These are phyloP conservation scores for Cryptocephalus moraei DNA, from an alignment of 2,888 invertebrate species.

Conservation along the genomic window DNA sequence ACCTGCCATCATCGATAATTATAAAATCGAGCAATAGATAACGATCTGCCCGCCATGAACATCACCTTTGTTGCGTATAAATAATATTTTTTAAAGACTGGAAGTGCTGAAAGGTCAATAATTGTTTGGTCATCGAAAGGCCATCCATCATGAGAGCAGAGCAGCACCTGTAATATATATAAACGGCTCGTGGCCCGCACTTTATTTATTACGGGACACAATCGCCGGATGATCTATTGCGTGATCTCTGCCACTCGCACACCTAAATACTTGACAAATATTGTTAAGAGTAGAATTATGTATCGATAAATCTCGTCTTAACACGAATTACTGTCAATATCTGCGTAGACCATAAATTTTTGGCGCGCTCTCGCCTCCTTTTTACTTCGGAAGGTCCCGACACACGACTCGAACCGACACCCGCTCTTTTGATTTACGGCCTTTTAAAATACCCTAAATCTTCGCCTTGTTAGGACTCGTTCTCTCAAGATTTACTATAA, in stretches of 20 bases:
- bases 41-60: not conserved
- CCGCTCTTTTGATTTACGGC: conserved; percentile 22
- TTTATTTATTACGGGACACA: conserved; percentile 31
- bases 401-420: conserved; percentile 7
- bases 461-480: not conserved
- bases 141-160: conserved; percentile 33
- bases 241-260: conserved; percentile 35
- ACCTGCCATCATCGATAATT: not conserved
- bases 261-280: conserved; percentile 36
- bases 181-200: conserved; percentile 17
- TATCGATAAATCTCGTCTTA: conserved; percentile 37
- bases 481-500: no score
- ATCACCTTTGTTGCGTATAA: not conserved
- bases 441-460: conserved; percentile 21
- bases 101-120: conserved; percentile 29
- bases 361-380: conserved; percentile 20
- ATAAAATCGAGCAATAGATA: not conserved
- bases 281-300: conserved; percentile 37
- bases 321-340: conserved; percentile 37
- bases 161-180: conserved; percentile 27
- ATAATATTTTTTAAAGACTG: conserved; percentile 7
- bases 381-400: conserved; percentile 31
- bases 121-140: conserved; percentile 33
- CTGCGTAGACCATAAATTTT: conserved; percentile 31
- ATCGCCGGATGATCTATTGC: conserved; percentile 34